A percentile compares a stretch with the other conserved stretches of the same genome.
phyloP scores from a whole-genome alignment of 1,140 invertebrate genomes.

The Zaprionus capensis region DNA sequence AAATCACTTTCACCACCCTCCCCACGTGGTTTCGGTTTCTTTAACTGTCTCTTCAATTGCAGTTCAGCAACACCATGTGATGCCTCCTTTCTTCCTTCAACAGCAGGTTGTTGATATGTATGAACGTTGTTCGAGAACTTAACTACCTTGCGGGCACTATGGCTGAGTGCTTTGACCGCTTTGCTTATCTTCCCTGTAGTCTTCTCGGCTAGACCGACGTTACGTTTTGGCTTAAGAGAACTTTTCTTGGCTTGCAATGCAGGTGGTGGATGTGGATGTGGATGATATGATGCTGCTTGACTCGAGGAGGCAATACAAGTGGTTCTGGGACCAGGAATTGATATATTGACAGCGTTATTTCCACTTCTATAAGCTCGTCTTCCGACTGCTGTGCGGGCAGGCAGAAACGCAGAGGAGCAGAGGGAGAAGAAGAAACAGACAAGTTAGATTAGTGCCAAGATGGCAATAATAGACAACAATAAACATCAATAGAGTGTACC shows the following conservation, averaged over 20 bases:
- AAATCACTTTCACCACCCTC: constrained; percentile 31
- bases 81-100: constrained; percentile 43
- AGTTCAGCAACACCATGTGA: constrained; percentile 48
- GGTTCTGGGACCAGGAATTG: constrained; percentile 34
- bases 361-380: constrained; percentile 8
- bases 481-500: not conserved
- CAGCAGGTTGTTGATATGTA: constrained; percentile 33
- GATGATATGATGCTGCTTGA: constrained; percentile 15
- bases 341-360: not conserved
- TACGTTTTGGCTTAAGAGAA: constrained; percentile 42
- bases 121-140: constrained; percentile 64
- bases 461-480: not conserved
- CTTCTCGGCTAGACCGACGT: constrained; percentile 7
- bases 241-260: constrained; percentile 44
- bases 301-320: constrained; percentile 24
- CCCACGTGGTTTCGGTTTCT: constrained; percentile 54
- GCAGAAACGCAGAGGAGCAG: not conserved
- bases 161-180: not conserved
- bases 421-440: not conserved
- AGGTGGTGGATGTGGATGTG: not conserved
- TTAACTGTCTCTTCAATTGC: constrained; percentile 50
- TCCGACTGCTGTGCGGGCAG: constrained; percentile 32
- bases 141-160: constrained; percentile 56
- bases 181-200: not conserved
- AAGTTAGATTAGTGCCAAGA: not conserved